Base-by-base conservation (phyloP, 1,140 invertebrate genomes). In the Ganaspis sp. region DNA sequence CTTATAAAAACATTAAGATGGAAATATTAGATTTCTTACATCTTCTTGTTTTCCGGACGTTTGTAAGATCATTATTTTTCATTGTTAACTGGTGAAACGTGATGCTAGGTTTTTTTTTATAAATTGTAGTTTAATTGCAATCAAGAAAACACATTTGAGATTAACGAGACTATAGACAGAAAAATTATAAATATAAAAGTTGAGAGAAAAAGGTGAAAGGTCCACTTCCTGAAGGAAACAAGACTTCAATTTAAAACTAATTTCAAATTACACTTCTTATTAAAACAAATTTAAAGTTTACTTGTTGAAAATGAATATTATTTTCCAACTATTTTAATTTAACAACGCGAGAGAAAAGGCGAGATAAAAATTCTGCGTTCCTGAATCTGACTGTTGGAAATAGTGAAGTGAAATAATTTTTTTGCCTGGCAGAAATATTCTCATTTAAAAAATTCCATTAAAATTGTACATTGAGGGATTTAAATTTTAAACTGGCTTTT, bases 371-470 rank as follows among this genome's bases (percentile, higher is more conserved):
- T 49, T 49, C 2, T 17, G 45, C n/a, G 45, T 49, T 49, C 4
- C 45, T 49, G 45, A 49, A 49, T 49, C 45, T 49, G 45, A 49
- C 45, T 49, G 45, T 5, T 49, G 45, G 45, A 49, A 49, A 49
- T 49, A 49, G 45, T 49, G 45, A 49, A 49, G 45, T 49, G 45
- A 49, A 49, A 49, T 49, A 49, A 49, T 49, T 29, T 64, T 64
- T 64, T 58, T 64, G 23, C 26, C 58, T n/a, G 15, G 26, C 12
- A 64, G 58, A 26, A n/a, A 64, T 29, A 64, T 64, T 64, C 58
- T 64, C 58, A 29, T 29, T 64, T 29, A 64, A 34, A 29, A 64
- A 64, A 64, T 64, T 64, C 58, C 58, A 64, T 64, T 29, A 29
- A 64, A 64, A 64, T 64, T 29, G 58, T 15, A 64, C 26, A 29